Conservation (phyloP, 2,888 invertebrate species). For the Xestia c-nigrum region DNA sequence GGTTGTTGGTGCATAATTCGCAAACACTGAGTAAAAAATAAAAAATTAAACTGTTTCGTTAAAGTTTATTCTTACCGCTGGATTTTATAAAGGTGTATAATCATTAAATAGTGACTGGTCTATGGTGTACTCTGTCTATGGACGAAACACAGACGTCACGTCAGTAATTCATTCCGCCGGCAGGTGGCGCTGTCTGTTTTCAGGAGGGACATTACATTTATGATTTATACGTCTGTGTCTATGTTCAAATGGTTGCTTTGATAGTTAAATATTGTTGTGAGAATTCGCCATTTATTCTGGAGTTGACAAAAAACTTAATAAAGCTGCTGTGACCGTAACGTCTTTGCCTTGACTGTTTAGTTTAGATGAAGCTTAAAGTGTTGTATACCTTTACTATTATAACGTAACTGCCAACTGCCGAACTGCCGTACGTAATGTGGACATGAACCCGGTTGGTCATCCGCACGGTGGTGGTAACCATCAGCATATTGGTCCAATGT, state of each 20-base stretch:
- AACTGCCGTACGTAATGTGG: too few relatives aligned
- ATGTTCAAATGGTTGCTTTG: constrained; percentile 48
- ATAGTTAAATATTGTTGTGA: constrained; percentile 36
- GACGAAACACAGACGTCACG: constrained; percentile 30
- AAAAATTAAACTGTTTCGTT: neutral
- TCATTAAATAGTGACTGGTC: constrained; percentile 1
- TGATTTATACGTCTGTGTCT: constrained; percentile 46
- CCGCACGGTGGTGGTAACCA: too few relatives aligned
- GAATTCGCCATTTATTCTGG: constrained; percentile 25
- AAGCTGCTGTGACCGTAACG: neutral
- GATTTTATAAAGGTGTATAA: neutral
- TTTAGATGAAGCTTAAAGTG: neutral
- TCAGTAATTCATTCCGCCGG: constrained; percentile 48
- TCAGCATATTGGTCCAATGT: too few relatives aligned
- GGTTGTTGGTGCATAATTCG: neutral
- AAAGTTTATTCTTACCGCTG: neutral
- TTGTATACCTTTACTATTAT: neutral
- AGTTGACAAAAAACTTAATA: constrained; percentile 28
- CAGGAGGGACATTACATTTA: constrained; percentile 45
- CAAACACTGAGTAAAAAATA: neutral
- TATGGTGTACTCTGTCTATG: neutral
- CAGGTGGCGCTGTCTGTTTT: constrained; percentile 57
- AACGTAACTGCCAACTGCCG: too few relatives aligned
- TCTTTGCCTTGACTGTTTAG: neutral
- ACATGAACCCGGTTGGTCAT: too few relatives aligned